Percentiles rank a stretch among this genome's conserved stretches.
phyloP scores from a whole-genome alignment of 92 coral and sea anemone genomes.

The Zoanthus gigantus region DNA sequence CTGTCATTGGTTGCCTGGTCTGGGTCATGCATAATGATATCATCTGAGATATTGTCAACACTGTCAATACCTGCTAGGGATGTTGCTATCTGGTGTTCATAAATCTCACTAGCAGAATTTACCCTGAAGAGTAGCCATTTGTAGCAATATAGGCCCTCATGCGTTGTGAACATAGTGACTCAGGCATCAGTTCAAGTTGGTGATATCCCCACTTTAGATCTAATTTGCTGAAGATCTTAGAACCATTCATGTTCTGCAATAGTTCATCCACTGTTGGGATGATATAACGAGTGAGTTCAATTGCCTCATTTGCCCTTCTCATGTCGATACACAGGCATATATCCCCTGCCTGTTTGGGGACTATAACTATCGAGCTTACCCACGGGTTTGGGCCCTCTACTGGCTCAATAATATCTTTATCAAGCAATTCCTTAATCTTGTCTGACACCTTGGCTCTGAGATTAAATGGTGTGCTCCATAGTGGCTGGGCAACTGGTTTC shows the following conservation, averaged over 20 bases:
- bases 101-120: slow-evolving; percentile 21
- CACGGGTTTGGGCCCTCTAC: slow-evolving; percentile 57
- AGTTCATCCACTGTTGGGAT: slow-evolving; percentile 48
- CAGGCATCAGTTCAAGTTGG: slow-evolving; percentile 40
- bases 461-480: slow-evolving; percentile 31
- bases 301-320: neutral
- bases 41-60: slow-evolving; percentile 45
- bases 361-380: slow-evolving; percentile 56
- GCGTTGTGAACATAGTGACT: slow-evolving; percentile 25
- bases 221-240: slow-evolving; percentile 26
- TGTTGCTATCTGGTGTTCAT: slow-evolving; percentile 23
- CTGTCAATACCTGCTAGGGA: slow-evolving; percentile 26
- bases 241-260: slow-evolving; percentile 30
- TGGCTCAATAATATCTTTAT: slow-evolving; percentile 49
- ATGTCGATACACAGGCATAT: neutral
- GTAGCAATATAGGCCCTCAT: slow-evolving; percentile 8
- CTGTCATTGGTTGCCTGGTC: slow-evolving; percentile 27
- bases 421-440: slow-evolving; percentile 46
- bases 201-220: slow-evolving; percentile 36
- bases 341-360: slow-evolving; percentile 24
- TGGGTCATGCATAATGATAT: slow-evolving; percentile 19
- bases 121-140: slow-evolving; percentile 20
- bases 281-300: slow-evolving; percentile 11
- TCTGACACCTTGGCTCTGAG: slow-evolving; percentile 40
- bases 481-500: slow-evolving; percentile 53